Conservation (phyloP, 2,888 invertebrate species). For the Andrena trimmerana region DNA sequence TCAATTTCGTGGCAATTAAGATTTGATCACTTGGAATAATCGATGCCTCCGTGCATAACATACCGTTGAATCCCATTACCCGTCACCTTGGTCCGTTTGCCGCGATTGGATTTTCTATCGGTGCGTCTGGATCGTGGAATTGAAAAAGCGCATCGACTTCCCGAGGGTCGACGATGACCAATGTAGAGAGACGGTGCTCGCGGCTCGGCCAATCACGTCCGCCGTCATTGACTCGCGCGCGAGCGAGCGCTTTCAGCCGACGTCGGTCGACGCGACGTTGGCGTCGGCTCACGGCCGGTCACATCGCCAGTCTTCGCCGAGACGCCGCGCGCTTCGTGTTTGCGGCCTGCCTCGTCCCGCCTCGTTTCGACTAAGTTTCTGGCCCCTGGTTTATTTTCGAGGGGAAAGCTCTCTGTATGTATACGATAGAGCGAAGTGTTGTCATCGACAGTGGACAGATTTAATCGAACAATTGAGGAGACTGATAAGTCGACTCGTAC, state of each 20-base stretch:
- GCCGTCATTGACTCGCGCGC: slow-evolving; percentile 34
- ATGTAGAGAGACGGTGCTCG: background rate
- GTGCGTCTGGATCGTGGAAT: slow-evolving; percentile 13
- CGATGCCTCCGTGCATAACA: background rate
- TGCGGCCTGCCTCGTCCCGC: background rate
- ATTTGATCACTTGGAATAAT: slow-evolving; percentile 10
- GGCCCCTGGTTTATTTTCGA: background rate
- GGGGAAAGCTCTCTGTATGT: background rate
- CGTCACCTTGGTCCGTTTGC: slow-evolving; percentile 3
- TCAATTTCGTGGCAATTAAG: slow-evolving; percentile 17
- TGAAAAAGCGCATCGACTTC: slow-evolving; percentile 33
- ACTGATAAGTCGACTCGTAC: background rate
- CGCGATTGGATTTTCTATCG: background rate
- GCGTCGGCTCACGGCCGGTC: slow-evolving; percentile 48
- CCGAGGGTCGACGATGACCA: background rate
- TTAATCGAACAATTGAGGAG: background rate
- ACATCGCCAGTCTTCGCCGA: slow-evolving; percentile 71
- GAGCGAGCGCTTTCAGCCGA: slow-evolving; percentile 32
- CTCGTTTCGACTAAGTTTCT: background rate
- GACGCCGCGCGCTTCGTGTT: slow-evolving; percentile 57
- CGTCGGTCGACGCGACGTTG: slow-evolving; percentile 21
- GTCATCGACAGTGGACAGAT: no score
- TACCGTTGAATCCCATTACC: slow-evolving; percentile 36
- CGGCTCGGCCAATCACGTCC: slow-evolving; percentile 34
- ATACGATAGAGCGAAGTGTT: background rate